These are phyloP conservation scores for Apostichopus californicus DNA, from an alignment of 35 echinoderm and acorn worm genomes.

Conservation along the genomic window DNA sequence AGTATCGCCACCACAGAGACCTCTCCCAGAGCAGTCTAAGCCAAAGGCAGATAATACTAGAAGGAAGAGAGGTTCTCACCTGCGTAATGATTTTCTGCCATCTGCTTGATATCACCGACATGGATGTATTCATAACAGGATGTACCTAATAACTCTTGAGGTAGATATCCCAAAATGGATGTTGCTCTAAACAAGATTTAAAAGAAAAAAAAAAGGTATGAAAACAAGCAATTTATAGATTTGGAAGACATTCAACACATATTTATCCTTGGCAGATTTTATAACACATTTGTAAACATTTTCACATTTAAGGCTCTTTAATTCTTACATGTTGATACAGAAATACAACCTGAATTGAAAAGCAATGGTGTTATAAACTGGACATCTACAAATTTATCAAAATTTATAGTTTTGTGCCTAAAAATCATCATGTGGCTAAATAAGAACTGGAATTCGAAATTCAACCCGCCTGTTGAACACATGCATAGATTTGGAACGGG, in stretches of 20 bases:
- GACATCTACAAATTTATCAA: no score
- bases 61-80: constrained; percentile 39
- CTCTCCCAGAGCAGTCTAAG: no score
- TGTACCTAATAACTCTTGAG: constrained; percentile 91
- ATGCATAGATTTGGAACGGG: no score
- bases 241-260: background rate
- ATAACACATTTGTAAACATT: background rate
- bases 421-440: no score
- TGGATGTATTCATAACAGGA: constrained; percentile 96
- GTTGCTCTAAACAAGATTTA: constrained; percentile 63
- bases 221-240: background rate
- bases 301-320: background rate
- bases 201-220: background rate
- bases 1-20: no score
- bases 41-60: no score
- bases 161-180: constrained; percentile 87
- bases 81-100: constrained; percentile 92
- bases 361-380: no score
- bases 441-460: no score
- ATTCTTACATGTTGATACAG: no score
- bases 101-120: constrained; percentile 81
- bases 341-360: no score
- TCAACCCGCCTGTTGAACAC: no score
- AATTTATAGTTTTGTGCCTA: no score
- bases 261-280: background rate